Percentiles rank a stretch among this genome's conserved stretches.
These are phyloP conservation scores for Monochamus saltuarius DNA, from an alignment of 1,140 invertebrate species.

Conservation along the genomic window DNA sequence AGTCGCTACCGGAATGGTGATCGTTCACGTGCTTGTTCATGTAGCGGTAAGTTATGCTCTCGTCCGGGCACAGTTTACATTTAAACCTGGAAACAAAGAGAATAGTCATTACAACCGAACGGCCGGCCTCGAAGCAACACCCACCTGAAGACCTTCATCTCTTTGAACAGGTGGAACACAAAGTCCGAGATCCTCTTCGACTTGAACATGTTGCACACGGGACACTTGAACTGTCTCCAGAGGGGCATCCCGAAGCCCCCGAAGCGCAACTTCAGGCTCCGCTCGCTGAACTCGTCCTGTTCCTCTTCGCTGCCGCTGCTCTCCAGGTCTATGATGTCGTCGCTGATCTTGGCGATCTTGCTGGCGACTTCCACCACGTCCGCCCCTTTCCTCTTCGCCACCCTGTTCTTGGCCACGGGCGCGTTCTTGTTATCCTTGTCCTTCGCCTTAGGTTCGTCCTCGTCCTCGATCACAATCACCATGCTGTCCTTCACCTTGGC, in stretches of 20 bases:
- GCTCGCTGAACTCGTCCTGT: conserved; percentile 9
- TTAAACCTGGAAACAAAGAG: conserved; percentile 26
- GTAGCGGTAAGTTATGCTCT: conserved; percentile 29
- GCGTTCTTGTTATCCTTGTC: not conserved
- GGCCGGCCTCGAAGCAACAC: not conserved
- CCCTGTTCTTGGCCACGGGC: not conserved
- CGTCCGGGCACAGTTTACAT: conserved; percentile 27
- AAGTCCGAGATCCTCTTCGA: conserved; percentile 57
- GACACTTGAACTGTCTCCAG: conserved; percentile 54
- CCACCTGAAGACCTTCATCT: conserved; percentile 40
- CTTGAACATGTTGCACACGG: conserved; percentile 57
- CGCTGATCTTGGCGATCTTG: conserved; percentile 35
- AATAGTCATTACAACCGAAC: not conserved
- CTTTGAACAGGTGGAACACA: conserved; percentile 58
- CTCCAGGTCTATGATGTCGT: conserved; percentile 15
- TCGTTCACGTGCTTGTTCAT: conserved; percentile 31
- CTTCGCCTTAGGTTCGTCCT: conserved; percentile 7
- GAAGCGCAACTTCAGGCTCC: conserved; percentile 31
- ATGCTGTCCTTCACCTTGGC: conserved; percentile 1
- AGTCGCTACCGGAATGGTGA: conserved; percentile 8
- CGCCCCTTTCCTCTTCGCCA: not conserved
- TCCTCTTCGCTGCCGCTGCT: not conserved
- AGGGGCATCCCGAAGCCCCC: conserved; percentile 50
- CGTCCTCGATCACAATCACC: conserved; percentile 28
- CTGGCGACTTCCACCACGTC: conserved; percentile 29